Conservation (phyloP, 2,113 vertebrate genomes). For the Quiscalus mexicanus region DNA sequence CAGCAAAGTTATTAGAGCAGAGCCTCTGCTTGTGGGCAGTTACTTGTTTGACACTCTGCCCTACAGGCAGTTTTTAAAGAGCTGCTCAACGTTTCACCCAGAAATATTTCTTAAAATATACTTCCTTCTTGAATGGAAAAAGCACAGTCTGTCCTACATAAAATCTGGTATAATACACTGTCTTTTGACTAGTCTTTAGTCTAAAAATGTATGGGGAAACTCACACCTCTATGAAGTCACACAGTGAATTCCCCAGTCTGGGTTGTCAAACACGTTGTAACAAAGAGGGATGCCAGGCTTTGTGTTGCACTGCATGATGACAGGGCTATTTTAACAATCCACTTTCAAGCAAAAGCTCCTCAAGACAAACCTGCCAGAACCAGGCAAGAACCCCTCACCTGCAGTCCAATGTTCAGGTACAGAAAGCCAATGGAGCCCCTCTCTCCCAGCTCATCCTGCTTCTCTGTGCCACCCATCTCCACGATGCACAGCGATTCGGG, state of each 20-base stretch:
- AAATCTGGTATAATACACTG: background rate
- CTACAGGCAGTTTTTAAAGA: background rate
- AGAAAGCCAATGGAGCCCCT: conserved; percentile 95
- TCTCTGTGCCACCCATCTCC: conserved; percentile 97
- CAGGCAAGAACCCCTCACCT: conserved; percentile 79
- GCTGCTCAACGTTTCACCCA: background rate
- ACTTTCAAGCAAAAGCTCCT: too few relatives aligned
- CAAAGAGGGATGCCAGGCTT: background rate
- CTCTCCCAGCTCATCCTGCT: conserved; percentile 96
- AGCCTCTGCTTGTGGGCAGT: background rate
- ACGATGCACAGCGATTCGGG: conserved; percentile 96
- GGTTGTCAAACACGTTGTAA: background rate
- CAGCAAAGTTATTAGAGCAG: background rate
- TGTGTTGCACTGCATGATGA: fast-evolving
- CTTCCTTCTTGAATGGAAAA: background rate
- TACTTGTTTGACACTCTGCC: background rate
- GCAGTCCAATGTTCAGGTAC: conserved; percentile 96
- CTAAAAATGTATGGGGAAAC: background rate
- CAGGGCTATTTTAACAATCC: background rate
- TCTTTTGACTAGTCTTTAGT: background rate
- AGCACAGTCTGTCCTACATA: background rate
- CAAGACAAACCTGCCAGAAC: background rate
- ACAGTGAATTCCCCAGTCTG: background rate
- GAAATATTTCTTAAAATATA: background rate
- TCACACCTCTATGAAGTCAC: background rate